Base-by-base conservation (phyloP, 1,140 invertebrate genomes). In the Drosophila arizonae region DNA sequence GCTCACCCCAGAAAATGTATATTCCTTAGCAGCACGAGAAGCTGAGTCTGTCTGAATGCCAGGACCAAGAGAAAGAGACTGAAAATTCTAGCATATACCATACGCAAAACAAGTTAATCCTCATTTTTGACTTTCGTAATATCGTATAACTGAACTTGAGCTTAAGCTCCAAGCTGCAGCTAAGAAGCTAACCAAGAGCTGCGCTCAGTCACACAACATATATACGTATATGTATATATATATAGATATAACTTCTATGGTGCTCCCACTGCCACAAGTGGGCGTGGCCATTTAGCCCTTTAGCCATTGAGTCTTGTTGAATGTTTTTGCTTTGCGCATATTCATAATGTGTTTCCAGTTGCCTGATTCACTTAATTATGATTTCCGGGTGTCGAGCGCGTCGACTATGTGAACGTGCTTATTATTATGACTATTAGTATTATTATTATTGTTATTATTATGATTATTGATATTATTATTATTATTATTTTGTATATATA, bases 291-390 rank as follows among this genome's bases (percentile, higher is more conserved):
- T 24, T 24, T 51, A 52, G 15, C 50, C 9, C 28, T 52, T 52
- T 33, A 36, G 51, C 15, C 28, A 50, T 11, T 55, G 10, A 43
- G 55, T 28, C 24, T 50, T 26, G 17, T 54, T 48, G 13, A 41
- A 36, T 41, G 39, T 36, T 45, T 36, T 45, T 24, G 21, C 21
- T 24, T 45, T 24, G 15, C 45, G n/a, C 54, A 52, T 28, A 41
- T 62, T 65, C 50, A 68, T 84, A 72, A 84, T 79, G 48, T 62
- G 76, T 79, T 84, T 84, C 80, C 80, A 66, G 72, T 77, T 77
- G 72, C 80, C 72, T 84, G 72, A 79, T 73, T 85, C 81, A 84
- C 85, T 84, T 80, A 84, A 84, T 85, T 84, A 85, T 84, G 81
- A 85, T 85, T 80, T 84, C 81, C 81, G 81, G 36, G 61, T 74